phyloP scores from a whole-genome alignment of 92 coral and sea anemone genomes.

The Ricordea florida region DNA sequence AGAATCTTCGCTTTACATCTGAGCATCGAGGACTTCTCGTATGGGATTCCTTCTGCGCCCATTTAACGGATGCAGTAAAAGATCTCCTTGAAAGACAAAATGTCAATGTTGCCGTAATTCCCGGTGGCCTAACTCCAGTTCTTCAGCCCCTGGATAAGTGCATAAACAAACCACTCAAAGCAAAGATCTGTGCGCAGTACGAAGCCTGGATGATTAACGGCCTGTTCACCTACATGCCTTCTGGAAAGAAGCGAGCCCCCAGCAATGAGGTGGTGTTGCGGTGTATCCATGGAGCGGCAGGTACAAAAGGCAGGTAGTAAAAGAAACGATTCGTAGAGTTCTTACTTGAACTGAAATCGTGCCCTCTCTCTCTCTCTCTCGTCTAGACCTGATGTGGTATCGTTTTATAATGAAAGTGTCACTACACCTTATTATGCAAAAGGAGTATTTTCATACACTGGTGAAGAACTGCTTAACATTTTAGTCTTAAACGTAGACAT shows the following conservation, averaged over 20 bases:
- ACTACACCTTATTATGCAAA: too few species aligned
- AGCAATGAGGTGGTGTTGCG: background rate
- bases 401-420: too few species aligned
- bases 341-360: too few species aligned
- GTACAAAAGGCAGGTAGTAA: too few species aligned
- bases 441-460: background rate
- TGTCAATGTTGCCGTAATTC: slow-evolving; percentile 2
- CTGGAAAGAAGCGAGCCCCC: slow-evolving; percentile 5
- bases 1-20: background rate
- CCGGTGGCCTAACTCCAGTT: background rate
- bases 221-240: slow-evolving; percentile 5
- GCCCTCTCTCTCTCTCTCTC: too few species aligned
- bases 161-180: slow-evolving; percentile 13
- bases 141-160: slow-evolving; percentile 24
- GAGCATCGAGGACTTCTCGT: background rate
- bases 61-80: slow-evolving; percentile 17
- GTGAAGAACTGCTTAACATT: background rate
- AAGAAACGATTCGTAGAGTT: too few species aligned
- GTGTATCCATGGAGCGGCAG: background rate
- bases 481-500: background rate
- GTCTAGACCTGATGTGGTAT: too few species aligned
- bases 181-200: background rate
- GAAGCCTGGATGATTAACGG: slow-evolving; percentile 24
- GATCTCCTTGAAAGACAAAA: background rate
- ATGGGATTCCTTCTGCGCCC: slow-evolving; percentile 18